Evolutionary conservation across 2,797 vertebrate genomes (phyloP), one percentile per base, ranked within the genome.

Genomic region (Anguilla obscura): DNA sequence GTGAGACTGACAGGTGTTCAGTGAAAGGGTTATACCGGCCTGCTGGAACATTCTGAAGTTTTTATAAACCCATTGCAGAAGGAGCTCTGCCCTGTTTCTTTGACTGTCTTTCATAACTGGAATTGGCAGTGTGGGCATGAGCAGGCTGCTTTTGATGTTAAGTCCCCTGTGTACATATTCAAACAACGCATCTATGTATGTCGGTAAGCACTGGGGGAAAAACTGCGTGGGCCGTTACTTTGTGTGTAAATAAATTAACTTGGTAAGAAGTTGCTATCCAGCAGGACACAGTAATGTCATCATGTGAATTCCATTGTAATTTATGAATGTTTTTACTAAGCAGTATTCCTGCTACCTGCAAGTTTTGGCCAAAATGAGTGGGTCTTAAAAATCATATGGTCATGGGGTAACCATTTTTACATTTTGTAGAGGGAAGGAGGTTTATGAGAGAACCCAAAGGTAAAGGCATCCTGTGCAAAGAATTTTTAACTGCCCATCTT

Each of bases 1-100:
- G 98, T 98, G 93, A 96, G 93, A 40, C 40, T n/a, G 21, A 82
- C 21, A 2, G 18, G 5, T 21, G 33, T 45, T 45, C 40, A 40
- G 40, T 79, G 36, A 54, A 16, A 1, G 56, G 2, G 56, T 58
- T 58, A 58, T 58, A 58, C 16, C 56, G 24, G 63, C 24, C 24
- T 69, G 24, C 5, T 69, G 63, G 24, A 27, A 69, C n/a, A n/a
- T 69, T 69, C 63, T 69, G 63, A 21, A 63, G 18, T 24, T 63
- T 63, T 63, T 63, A 63, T 21, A 21, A 63, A 63, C 3, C 3
- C 18, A 63, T 21, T 21, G 3, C 24, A 63, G 60, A 18, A 63
- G 52, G 52, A 63, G 18, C 60, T 24, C 24, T 24, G 18, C 18
- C 18, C 16, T 63, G 18, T 63, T 18, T 63, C 18, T 63, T 63